A percentile compares a stretch with the other conserved stretches of the same genome.
These are phyloP conservation scores for Ephialtes manifestator DNA, from an alignment of 2,888 invertebrate species.

Conservation along the genomic window DNA sequence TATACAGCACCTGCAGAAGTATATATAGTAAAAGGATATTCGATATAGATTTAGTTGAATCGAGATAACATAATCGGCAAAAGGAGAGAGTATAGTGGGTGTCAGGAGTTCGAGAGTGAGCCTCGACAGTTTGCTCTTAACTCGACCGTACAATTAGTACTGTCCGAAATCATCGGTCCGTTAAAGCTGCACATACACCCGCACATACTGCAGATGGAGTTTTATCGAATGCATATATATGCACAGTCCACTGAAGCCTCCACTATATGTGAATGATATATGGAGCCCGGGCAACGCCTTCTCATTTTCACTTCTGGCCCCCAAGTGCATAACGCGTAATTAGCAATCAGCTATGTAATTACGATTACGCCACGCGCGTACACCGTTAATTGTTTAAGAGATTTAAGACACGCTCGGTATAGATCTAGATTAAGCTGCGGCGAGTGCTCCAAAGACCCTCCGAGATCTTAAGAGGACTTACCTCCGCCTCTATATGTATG, in stretches of 20 bases:
- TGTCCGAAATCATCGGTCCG: constrained; percentile 42
- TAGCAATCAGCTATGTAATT: constrained; percentile 76
- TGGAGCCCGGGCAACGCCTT: constrained; percentile 72
- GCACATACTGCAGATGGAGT: constrained; percentile 33
- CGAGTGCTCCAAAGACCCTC: constrained; percentile 21
- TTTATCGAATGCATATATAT: constrained; percentile 50
- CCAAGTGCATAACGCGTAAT: constrained; percentile 71
- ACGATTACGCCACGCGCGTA: constrained; percentile 71
- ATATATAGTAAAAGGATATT: constrained; percentile 28
- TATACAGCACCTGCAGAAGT: background rate
- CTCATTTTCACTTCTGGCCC: constrained; percentile 75
- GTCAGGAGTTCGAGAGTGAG: constrained; percentile 1
- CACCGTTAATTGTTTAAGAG: constrained; percentile 74
- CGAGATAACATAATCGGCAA: constrained; percentile 57
- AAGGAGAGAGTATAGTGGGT: background rate
- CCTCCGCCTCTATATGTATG: constrained; percentile 4
- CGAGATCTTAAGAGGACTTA: background rate
- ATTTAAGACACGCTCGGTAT: constrained; percentile 73
- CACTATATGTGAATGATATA: constrained; percentile 71
- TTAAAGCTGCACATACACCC: constrained; percentile 9
- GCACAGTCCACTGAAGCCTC: constrained; percentile 29
- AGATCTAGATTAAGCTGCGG: constrained; percentile 73
- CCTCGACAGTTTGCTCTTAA: constrained; percentile 14
- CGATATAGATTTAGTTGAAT: constrained; percentile 56
- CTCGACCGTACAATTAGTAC: constrained; percentile 42